Base-by-base conservation (phyloP, 2,113 vertebrate species). In the Chaetodon trifascialis region DNA sequence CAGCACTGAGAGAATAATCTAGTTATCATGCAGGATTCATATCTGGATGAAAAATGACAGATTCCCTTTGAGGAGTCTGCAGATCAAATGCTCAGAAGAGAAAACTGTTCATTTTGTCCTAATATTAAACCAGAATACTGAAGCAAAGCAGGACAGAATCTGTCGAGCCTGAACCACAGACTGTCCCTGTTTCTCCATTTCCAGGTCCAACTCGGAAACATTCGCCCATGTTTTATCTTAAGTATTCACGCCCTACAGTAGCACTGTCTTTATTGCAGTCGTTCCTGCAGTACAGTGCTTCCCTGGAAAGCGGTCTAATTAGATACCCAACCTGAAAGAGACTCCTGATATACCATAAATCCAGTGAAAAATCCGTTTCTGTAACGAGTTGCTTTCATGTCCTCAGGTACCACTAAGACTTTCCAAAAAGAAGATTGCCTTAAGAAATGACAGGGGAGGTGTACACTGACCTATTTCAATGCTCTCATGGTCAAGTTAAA, bases 331-430 rank as follows among this genome's bases (percentile, higher is more conserved):
- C 82, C 92, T 88, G 78, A 90, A 84, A 88, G 79, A 82, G 72
- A 52, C 55, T 73, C 38, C 47, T 79, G 77, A 86, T 76, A 23
- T 68, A 80, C 66, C 70, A 76, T 56, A 62, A 84, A 85, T 82
- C 85, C 62, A 11, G 12, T 65, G 62, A 49, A 88, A 84, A 85
- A 80, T 73, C 64, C 36, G 55, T 64, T 80, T 71, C 70, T 84
- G 72, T 89, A 87, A 87, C 77, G 83, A 90, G 76, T 42, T 59
- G 25, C 84, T 89, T 83, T 88, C 67, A 84, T 89, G 82, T 88
- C 64, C 75, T 75, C 51, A 11, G 79, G 84, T 89, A 86, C 23
- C 73, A 79, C 42, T 44, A 69, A 76, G 79, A 65, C 73, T 76
- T 89, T 82, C 11, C 55, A 78, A 80, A 84, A 71, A 73, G 30